phyloP scores from a whole-genome alignment of 2,888 invertebrate species.

The Calameuta pallipes region DNA sequence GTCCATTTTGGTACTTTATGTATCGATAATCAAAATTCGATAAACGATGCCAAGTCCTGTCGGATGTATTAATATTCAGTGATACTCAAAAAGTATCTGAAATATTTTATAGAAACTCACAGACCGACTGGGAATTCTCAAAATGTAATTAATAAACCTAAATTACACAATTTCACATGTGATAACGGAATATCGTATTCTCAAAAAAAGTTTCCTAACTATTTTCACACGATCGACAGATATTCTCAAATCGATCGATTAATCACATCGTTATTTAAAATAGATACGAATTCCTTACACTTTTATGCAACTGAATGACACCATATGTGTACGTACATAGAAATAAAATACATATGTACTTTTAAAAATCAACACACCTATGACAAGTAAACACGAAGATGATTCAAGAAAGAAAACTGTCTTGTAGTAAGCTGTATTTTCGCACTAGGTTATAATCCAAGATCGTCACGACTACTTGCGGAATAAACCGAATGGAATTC shows the following conservation, averaged over 20 bases:
- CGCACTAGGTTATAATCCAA: not conserved
- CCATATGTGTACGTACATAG: no score
- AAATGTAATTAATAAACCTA: not conserved
- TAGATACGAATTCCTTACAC: not conserved
- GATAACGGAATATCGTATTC: not conserved
- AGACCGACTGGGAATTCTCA: not conserved
- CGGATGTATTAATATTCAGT: not conserved
- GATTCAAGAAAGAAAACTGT: not conserved
- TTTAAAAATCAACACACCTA: not conserved
- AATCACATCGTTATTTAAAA: not conserved
- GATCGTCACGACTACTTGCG: not conserved
- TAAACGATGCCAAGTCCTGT: not conserved
- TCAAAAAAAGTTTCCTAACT: not conserved
- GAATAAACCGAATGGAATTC: not conserved
- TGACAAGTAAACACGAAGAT: not conserved
- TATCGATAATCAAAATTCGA: not conserved
- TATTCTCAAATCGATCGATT: not conserved
- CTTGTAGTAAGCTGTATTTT: not conserved
- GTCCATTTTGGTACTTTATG: conserved; percentile 65
- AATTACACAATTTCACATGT: not conserved
- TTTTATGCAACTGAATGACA: not conserved
- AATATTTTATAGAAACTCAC: not conserved
- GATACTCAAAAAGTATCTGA: not conserved
- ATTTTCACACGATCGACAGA: not conserved
- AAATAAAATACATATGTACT: no score